Evolutionary conservation across 64 coral and sea anemone genomes (phyloP).

Genomic region (Stichodactyla helianthus): DNA sequence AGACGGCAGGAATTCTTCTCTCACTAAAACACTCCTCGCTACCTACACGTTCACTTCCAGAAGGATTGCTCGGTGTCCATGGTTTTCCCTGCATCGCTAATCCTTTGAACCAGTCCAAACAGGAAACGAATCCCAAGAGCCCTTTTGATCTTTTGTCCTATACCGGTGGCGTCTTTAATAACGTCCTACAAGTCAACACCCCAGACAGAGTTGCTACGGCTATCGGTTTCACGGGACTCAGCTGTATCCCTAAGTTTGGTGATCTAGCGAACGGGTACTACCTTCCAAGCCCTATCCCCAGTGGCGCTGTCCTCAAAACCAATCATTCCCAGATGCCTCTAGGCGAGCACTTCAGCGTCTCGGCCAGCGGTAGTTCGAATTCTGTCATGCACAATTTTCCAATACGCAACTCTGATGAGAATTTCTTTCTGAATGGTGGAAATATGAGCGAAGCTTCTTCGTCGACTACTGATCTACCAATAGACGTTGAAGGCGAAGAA

Average conservation of each 20-base stretch:
- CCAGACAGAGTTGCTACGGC: not conserved
- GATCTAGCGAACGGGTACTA: not conserved
- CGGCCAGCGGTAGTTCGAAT: not conserved
- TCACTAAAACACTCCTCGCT: not conserved
- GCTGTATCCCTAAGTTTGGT: not conserved
- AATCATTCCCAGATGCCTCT: not conserved
- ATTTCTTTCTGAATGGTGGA: not conserved
- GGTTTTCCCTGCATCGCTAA: not conserved
- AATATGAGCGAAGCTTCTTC: not conserved
- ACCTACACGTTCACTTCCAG: not conserved
- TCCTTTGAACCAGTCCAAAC: not conserved
- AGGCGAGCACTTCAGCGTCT: not conserved
- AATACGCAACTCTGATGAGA: not conserved
- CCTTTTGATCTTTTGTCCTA: not conserved
- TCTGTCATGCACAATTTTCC: not conserved
- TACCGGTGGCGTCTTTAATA: not conserved
- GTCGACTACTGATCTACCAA: not conserved
- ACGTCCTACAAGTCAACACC: not conserved
- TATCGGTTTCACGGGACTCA: not conserved
- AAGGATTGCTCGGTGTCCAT: not conserved
- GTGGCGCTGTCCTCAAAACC: not conserved
- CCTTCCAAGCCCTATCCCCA: not conserved
- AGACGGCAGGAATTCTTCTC: constrained; percentile 5
- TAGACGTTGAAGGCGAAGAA: not conserved
- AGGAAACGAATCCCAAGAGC: not conserved